phyloP scores from a whole-genome alignment of 2,888 invertebrate genomes.

The Ennomos erosarius region DNA sequence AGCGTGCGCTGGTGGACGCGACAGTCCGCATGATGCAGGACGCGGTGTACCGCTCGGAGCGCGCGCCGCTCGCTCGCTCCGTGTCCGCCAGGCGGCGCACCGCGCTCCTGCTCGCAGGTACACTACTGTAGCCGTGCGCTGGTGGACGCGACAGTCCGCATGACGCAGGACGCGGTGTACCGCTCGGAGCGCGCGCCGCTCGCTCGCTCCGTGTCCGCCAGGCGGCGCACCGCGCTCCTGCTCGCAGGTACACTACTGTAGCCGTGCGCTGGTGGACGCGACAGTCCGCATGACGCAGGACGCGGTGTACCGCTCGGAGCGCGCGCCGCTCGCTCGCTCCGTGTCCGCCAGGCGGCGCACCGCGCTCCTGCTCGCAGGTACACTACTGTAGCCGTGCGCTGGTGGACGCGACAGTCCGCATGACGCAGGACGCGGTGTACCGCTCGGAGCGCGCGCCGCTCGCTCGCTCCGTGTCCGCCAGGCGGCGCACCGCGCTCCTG shows the following conservation, averaged over 20 bases:
- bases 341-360: conserved; percentile 68
- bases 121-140: conserved; percentile 50
- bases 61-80: conserved; percentile 60
- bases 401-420: conserved; percentile 66
- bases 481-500: conserved; percentile 67
- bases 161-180: conserved; percentile 70
- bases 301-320: conserved; percentile 71
- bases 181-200: conserved; percentile 65
- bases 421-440: conserved; percentile 70
- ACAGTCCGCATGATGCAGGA: conserved; percentile 65
- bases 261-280: conserved; percentile 64
- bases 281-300: conserved; percentile 65
- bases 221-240: conserved; percentile 67
- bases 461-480: conserved; percentile 61
- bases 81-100: conserved; percentile 68
- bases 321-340: conserved; percentile 60
- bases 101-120: conserved; percentile 69
- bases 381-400: conserved; percentile 50
- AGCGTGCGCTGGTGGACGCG: conserved; percentile 65
- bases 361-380: conserved; percentile 69
- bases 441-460: conserved; percentile 65
- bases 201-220: conserved; percentile 61
- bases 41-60: conserved; percentile 71
- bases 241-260: conserved; percentile 60
- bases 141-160: conserved; percentile 66